phyloP scores from a whole-genome alignment of 2,888 invertebrate genomes.

The Drosophila bunnanda region DNA sequence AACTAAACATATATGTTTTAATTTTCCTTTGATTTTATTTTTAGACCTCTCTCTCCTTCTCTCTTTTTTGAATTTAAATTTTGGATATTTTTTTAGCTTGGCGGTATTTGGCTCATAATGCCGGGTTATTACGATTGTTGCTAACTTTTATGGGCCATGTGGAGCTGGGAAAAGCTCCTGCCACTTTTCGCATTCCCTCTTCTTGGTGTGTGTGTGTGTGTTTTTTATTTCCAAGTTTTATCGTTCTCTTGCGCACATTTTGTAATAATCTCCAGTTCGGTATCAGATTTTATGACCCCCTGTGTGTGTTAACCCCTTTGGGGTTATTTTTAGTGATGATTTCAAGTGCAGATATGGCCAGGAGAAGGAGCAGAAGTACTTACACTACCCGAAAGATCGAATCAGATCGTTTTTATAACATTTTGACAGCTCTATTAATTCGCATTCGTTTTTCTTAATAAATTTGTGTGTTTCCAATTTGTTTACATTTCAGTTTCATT shows the following conservation, averaged over 20 bases:
- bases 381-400: no score
- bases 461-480: slow-evolving; percentile 22
- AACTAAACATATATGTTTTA: background rate
- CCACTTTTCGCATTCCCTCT: slow-evolving; percentile 45
- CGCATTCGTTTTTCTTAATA: background rate
- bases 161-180: no score
- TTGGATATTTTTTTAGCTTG: slow-evolving; percentile 18
- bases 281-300: slow-evolving; percentile 32
- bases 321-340: slow-evolving; percentile 69
- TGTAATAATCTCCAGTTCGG: slow-evolving; percentile 28
- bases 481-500: slow-evolving; percentile 8
- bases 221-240: slow-evolving; percentile 46
- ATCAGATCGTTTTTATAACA: background rate
- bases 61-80: background rate
- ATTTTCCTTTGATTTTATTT: background rate
- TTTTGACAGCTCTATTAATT: slow-evolving; percentile 22
- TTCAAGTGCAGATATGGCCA: slow-evolving; percentile 40
- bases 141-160: slow-evolving; percentile 63
- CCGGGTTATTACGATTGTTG: slow-evolving; percentile 21
- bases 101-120: slow-evolving; percentile 50
- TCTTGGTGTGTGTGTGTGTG: slow-evolving; percentile 24
- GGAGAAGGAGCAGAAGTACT: no score
- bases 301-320: slow-evolving; percentile 11
- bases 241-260: slow-evolving; percentile 41
- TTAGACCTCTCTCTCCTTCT: background rate